Evolutionary conservation across 2,113 vertebrate species (phyloP).

Genomic region (Lipophrys pholis): DNA sequence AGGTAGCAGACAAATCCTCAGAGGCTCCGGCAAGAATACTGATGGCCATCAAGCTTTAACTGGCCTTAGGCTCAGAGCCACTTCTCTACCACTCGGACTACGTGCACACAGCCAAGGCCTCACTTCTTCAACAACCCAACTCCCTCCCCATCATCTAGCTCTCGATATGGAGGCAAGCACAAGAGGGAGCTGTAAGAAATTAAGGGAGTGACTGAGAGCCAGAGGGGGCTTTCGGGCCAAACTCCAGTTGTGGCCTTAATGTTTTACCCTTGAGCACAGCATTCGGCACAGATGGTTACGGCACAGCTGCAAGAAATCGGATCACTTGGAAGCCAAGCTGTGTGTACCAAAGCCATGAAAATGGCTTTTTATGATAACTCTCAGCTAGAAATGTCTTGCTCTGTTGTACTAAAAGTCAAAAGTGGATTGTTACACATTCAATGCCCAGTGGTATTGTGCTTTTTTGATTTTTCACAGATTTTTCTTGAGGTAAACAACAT

Average conservation of each 20-base stretch:
- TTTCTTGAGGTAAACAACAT: slow-evolving; percentile 57
- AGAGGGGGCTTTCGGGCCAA: slow-evolving; percentile 59
- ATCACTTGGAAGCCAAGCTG: slow-evolving; percentile 62
- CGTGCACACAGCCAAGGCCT: slow-evolving; percentile 41
- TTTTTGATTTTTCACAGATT: slow-evolving; percentile 41
- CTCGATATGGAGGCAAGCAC: slow-evolving; percentile 51
- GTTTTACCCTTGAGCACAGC: slow-evolving; percentile 62
- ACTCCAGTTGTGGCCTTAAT: slow-evolving; percentile 54
- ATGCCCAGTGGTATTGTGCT: slow-evolving; percentile 16
- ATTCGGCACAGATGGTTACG: slow-evolving; percentile 67
- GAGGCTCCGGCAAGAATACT: slow-evolving; percentile 78
- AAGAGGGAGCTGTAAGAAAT: slow-evolving; percentile 52
- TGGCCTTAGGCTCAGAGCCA: slow-evolving; percentile 69
- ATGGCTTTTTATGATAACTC: slow-evolving; percentile 61
- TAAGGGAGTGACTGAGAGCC: slow-evolving; percentile 43
- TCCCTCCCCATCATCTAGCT: slow-evolving; percentile 26
- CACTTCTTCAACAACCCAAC: slow-evolving; percentile 38
- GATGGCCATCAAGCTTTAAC: slow-evolving; percentile 77
- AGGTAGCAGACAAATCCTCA: slow-evolving; percentile 80
- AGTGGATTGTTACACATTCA: slow-evolving; percentile 34
- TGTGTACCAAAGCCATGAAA: slow-evolving; percentile 67
- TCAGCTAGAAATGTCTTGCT: slow-evolving; percentile 47
- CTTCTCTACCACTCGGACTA: slow-evolving; percentile 46
- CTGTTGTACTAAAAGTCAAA: slow-evolving; percentile 51
- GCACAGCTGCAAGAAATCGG: slow-evolving; percentile 72